Evolutionary conservation across 2,113 vertebrate species (phyloP).

Genomic region (Stegostoma tigrinum): DNA sequence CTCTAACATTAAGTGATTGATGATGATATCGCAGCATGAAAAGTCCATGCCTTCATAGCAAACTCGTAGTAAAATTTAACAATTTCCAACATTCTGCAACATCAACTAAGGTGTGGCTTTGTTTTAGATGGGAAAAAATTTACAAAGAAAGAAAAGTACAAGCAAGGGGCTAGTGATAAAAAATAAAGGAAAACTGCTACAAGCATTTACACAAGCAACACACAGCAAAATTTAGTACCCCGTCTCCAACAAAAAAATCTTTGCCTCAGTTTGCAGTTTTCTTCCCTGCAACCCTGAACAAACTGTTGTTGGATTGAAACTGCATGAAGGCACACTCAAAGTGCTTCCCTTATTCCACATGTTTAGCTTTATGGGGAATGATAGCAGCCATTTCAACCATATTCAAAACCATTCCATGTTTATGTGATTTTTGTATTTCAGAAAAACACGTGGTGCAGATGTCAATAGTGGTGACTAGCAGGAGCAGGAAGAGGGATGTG

Average conservation of each 20-base stretch:
- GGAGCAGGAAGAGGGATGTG: not conserved
- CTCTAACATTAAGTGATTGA: not conserved
- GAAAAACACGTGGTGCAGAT: not conserved
- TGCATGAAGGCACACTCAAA: not conserved
- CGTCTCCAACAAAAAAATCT: too few relatives aligned
- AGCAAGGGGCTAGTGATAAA: not conserved
- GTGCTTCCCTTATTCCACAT: not conserved
- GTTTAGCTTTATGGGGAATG: not conserved
- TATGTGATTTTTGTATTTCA: not conserved
- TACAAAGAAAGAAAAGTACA: not conserved
- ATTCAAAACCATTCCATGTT: not conserved
- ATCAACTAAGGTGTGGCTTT: not conserved
- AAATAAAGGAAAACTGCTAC: not conserved
- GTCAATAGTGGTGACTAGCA: not conserved
- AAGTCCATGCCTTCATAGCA: too few relatives aligned
- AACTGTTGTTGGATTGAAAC: not conserved
- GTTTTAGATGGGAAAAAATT: not conserved
- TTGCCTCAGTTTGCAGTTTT: too few relatives aligned
- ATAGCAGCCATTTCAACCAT: not conserved
- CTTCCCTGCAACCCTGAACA: not conserved
- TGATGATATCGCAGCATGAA: not conserved
- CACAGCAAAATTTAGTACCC: not conserved
- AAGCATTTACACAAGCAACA: not conserved
- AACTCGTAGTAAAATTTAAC: not conserved
- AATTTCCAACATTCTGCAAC: not conserved